These are phyloP conservation scores for Dromius quadrimaculatus DNA, from an alignment of 2,888 invertebrate species.

Conservation along the genomic window DNA sequence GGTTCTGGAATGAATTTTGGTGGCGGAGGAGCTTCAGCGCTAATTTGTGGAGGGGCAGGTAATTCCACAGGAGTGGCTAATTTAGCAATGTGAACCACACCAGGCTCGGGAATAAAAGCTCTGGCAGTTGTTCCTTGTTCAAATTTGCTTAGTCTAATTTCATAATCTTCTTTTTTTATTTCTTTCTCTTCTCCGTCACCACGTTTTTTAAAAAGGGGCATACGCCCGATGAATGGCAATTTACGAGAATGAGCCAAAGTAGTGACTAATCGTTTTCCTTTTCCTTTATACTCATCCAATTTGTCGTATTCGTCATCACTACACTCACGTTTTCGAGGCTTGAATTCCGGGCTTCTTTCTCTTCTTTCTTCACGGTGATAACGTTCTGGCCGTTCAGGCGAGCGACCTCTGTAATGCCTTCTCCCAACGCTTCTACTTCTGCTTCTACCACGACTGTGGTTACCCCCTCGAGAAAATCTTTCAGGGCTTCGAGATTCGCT, in stretches of 20 bases:
- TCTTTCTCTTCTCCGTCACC: slow-evolving; percentile 69
- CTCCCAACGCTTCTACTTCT: slow-evolving; percentile 55
- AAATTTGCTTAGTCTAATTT: slow-evolving; percentile 63
- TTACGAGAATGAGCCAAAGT: slow-evolving; percentile 64
- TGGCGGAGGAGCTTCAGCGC: slow-evolving; percentile 58
- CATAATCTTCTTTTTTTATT: slow-evolving; percentile 68
- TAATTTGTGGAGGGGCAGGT: slow-evolving; percentile 57
- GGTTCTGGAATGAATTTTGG: slow-evolving; percentile 60
- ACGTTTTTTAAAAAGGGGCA: slow-evolving; percentile 80
- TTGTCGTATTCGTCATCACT: slow-evolving; percentile 51
- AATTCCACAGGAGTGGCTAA: slow-evolving; percentile 62
- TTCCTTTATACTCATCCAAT: slow-evolving; percentile 24
- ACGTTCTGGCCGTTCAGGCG: slow-evolving; percentile 26
- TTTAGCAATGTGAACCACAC: slow-evolving; percentile 65
- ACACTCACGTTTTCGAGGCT: slow-evolving; percentile 56
- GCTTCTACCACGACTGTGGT: slow-evolving; percentile 57
- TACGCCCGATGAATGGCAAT: slow-evolving; percentile 86
- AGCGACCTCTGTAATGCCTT: slow-evolving; percentile 33
- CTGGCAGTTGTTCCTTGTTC: slow-evolving; percentile 64
- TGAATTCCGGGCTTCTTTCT: slow-evolving; percentile 52
- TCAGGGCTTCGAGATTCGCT: slow-evolving; percentile 59
- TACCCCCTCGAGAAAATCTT: slow-evolving; percentile 59
- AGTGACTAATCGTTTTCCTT: background rate
- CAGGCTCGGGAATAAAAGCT: slow-evolving; percentile 65
- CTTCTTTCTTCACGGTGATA: slow-evolving; percentile 28